phyloP scores from a whole-genome alignment of 2,113 vertebrate genomes.

The Thinocorus orbignyianus region DNA sequence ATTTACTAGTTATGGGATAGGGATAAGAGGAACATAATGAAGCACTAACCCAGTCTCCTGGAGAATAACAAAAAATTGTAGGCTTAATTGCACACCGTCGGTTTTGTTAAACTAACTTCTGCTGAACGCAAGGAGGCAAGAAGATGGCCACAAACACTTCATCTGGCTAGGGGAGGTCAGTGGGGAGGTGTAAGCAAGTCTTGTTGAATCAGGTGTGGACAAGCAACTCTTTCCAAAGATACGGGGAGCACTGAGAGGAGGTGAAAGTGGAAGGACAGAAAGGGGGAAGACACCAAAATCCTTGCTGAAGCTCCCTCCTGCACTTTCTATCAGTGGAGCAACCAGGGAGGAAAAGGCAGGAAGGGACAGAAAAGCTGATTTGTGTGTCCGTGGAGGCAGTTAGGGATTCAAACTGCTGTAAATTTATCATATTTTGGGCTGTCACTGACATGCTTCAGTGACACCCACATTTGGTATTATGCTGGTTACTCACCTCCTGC shows the following conservation, averaged over 20 bases:
- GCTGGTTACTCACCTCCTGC: background rate
- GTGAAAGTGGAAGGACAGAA: background rate
- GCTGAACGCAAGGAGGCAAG: background rate
- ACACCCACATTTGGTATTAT: background rate
- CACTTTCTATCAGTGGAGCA: background rate
- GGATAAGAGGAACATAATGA: background rate
- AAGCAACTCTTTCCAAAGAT: background rate
- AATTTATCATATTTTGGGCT: background rate
- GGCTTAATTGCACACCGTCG: background rate
- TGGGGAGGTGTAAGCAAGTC: background rate
- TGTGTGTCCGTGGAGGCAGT: background rate
- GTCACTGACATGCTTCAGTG: background rate
- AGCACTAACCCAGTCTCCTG: background rate
- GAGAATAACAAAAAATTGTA: background rate
- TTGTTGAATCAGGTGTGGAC: background rate
- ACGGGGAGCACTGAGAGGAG: fast-evolving
- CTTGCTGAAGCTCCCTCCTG: background rate
- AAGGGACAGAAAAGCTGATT: background rate
- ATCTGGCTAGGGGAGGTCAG: background rate
- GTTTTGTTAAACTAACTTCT: background rate
- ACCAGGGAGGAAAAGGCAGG: background rate
- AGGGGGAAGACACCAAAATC: background rate
- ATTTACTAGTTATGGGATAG: background rate
- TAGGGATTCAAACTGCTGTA: background rate
- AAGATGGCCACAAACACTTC: background rate